A percentile compares a stretch with the other conserved stretches of the same genome.
Conservation (phyloP, 2,113 vertebrate species). For the Ophiodon elongatus region DNA sequence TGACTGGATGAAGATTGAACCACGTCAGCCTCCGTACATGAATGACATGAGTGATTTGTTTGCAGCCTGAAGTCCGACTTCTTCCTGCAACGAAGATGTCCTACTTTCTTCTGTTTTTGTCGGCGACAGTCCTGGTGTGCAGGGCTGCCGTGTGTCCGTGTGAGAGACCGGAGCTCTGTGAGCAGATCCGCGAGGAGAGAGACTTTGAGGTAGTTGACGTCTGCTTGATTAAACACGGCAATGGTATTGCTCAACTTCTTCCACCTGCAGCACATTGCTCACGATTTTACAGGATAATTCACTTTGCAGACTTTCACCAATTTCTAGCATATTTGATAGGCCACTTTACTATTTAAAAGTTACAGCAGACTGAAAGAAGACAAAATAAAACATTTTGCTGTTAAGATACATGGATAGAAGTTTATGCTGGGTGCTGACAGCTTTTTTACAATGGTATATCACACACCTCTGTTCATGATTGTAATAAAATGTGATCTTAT, state of each 20-base stretch:
- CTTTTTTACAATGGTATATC: background rate
- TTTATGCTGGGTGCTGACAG: background rate
- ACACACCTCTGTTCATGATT: background rate
- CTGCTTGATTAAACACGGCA: background rate
- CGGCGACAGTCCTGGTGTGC: background rate
- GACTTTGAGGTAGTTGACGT: constrained; percentile 76
- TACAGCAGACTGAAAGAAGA: background rate
- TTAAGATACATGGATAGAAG: background rate
- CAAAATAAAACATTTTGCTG: background rate
- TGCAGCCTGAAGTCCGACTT: background rate
- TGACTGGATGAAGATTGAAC: constrained; percentile 33
- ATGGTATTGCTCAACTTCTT: background rate
- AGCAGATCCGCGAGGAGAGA: constrained; percentile 67
- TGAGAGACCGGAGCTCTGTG: constrained; percentile 75
- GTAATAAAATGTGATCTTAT: background rate
- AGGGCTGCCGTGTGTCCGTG: constrained; percentile 77
- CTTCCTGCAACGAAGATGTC: constrained; percentile 10
- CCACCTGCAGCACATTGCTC: background rate
- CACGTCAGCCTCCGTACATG: constrained; percentile 36
- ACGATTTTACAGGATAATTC: background rate
- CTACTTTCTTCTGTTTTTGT: constrained; percentile 24
- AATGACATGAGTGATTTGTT: background rate
- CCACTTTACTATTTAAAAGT: background rate
- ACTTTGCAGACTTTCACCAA: background rate
- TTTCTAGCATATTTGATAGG: background rate